Evolutionary conservation across 2,888 invertebrate genomes (phyloP).

Genomic region (Philaethria dido): DNA sequence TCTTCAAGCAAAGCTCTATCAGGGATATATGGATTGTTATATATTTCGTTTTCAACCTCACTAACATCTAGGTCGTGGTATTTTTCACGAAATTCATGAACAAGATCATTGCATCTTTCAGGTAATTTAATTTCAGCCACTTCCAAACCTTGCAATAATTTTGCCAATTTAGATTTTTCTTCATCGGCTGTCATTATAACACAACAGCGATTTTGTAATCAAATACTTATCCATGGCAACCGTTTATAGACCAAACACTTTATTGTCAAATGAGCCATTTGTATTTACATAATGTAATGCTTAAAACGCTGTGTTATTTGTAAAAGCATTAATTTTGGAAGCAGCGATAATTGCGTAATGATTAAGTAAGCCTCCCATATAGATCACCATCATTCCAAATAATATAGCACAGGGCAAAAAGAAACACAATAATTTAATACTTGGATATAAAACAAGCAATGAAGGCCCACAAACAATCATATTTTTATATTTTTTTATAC

Average conservation of each 20-base stretch:
- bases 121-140: constrained; percentile 67
- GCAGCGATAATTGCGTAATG: constrained; percentile 50
- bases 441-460: constrained; percentile 55
- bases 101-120: constrained; percentile 62
- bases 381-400: constrained; percentile 55
- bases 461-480: constrained; percentile 48
- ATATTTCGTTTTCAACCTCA: constrained; percentile 49
- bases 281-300: background rate
- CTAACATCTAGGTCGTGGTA: constrained; percentile 57
- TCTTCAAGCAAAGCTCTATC: constrained; percentile 62
- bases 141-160: constrained; percentile 68
- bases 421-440: constrained; percentile 62
- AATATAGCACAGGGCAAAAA: constrained; percentile 57
- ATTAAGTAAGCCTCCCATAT: constrained; percentile 53
- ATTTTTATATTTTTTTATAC: constrained; percentile 48
- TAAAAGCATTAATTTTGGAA: constrained; percentile 51
- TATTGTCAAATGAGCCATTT: background rate
- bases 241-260: background rate
- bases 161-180: constrained; percentile 67
- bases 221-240: constrained; percentile 44
- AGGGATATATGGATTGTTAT: constrained; percentile 68
- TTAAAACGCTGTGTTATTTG: constrained; percentile 51
- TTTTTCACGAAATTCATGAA: constrained; percentile 64
- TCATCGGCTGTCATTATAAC: constrained; percentile 70
- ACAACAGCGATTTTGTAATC: constrained; percentile 31